Evolutionary conservation across 2,113 vertebrate species (phyloP), one percentile per base, ranked within the genome.

Genomic region (Indri indri): DNA sequence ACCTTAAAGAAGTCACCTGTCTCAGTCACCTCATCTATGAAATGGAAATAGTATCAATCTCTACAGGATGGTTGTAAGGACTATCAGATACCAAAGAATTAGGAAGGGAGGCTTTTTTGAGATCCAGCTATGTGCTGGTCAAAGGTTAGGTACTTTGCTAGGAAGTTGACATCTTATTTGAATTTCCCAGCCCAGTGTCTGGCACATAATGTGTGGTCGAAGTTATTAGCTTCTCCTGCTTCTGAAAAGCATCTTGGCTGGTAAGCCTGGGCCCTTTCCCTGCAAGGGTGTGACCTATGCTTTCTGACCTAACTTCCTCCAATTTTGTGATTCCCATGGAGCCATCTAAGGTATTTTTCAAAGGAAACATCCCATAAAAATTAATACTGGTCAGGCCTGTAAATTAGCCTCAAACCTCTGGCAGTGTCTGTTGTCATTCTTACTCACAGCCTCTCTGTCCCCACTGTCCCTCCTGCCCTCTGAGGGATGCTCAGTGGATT

Each of bases 301-400:
- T 94, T 95, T 74, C 68, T 76, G 81, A 95, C 17, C 18, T 81
- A 42, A 27, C 42, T 87, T 90, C 77, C 81, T 90, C 73, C 73
- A 17, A 0, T 32, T 47, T 63, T 81, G 13, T 40, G 80, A 87
- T 66, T 95, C 87, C 66, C 59, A 50, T 45, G 42, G 16, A 83
- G 37, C 70, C 57, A 70, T 83, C 47, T 63, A 54, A 47, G 22
- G 17, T 70, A 23, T 80, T 88, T 91, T 96, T 74, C 81, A 71
- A 90, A 96, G 65, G 73, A 96, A 90, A 59, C 12, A 77, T 52
- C 76, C 37, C 59, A 13, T 63, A 57, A 88, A 92, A 96, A 97
- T 40, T 34, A 92, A 42, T 52, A 47, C 0, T 47, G 88, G 80
- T 63, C 52, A 95, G 34, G 74, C 65, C 23, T 92, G 77, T 82